phyloP scores from a whole-genome alignment of 2,113 vertebrate genomes.

The Nerophis ophidion region DNA sequence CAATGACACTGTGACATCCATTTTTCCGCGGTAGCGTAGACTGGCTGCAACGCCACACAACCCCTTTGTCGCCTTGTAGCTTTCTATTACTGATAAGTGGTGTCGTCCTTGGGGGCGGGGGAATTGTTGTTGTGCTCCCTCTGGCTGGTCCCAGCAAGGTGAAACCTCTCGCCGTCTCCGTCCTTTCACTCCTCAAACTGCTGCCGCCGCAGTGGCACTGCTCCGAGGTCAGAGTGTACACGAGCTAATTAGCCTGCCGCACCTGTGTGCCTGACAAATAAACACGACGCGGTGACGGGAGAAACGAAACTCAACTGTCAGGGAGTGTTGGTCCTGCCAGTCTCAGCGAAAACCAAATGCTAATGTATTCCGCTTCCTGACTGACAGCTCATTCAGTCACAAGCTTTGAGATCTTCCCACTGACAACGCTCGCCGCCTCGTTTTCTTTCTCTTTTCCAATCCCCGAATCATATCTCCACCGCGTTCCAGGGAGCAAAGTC shows the following conservation, averaged over 20 bases:
- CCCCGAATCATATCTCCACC: slow-evolving; percentile 32
- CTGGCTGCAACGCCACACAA: slow-evolving; percentile 20
- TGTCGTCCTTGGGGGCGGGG: slow-evolving; percentile 41
- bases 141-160: slow-evolving; percentile 43
- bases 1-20: slow-evolving; percentile 8
- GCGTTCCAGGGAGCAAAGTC: slow-evolving; percentile 41
- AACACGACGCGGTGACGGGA: slow-evolving; percentile 41
- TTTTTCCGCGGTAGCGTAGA: slow-evolving; percentile 9
- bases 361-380: slow-evolving; percentile 49
- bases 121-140: slow-evolving; percentile 21
- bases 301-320: slow-evolving; percentile 52
- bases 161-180: slow-evolving; percentile 42
- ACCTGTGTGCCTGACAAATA: slow-evolving; percentile 12
- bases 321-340: slow-evolving; percentile 27
- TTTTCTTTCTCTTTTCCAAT: slow-evolving; percentile 4
- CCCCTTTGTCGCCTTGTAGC: slow-evolving; percentile 22
- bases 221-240: slow-evolving; percentile 38
- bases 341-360: slow-evolving; percentile 32
- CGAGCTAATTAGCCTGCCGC: slow-evolving; percentile 24
- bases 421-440: slow-evolving; percentile 39
- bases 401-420: slow-evolving; percentile 21
- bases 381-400: slow-evolving; percentile 47
- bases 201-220: slow-evolving; percentile 22
- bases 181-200: slow-evolving; percentile 39
- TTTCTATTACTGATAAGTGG: slow-evolving; percentile 47